Conservation (phyloP, 2,113 vertebrate genomes). For the Bubo scandiacus region DNA sequence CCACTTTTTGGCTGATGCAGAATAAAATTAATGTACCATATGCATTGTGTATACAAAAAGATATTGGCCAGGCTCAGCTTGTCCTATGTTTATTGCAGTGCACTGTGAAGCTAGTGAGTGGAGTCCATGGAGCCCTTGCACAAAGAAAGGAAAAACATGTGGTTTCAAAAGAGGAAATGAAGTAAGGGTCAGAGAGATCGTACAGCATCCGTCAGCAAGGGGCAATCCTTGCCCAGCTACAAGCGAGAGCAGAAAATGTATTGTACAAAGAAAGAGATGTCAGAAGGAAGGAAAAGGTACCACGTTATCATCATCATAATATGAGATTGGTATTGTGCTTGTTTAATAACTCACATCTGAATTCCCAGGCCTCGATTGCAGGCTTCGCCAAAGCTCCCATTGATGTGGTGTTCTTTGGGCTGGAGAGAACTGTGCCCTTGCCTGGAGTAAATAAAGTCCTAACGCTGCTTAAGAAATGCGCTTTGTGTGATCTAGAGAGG, state of each 20-base stretch:
- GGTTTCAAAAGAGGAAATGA: conserved; percentile 93
- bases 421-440: neutral
- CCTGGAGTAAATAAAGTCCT: conserved; percentile 32
- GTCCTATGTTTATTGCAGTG: conserved; percentile 79
- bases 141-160: conserved; percentile 88
- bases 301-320: conserved; percentile 6
- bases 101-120: conserved; percentile 92
- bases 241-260: conserved; percentile 88
- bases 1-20: neutral
- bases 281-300: conserved; percentile 84
- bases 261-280: conserved; percentile 90
- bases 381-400: neutral
- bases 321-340: conserved; percentile 28
- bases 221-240: conserved; percentile 86
- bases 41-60: neutral
- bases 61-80: conserved; percentile 1
- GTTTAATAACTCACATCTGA: conserved; percentile 9
- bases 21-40: neutral
- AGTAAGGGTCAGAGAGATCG: conserved; percentile 86
- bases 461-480: neutral
- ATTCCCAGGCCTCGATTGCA: neutral
- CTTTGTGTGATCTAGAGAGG: conserved; percentile 32
- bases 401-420: neutral
- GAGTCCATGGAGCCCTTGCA: conserved; percentile 91
- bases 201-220: conserved; percentile 83